phyloP scores from a whole-genome alignment of 2,888 invertebrate species.

The Ommatoiulus sabulosus region DNA sequence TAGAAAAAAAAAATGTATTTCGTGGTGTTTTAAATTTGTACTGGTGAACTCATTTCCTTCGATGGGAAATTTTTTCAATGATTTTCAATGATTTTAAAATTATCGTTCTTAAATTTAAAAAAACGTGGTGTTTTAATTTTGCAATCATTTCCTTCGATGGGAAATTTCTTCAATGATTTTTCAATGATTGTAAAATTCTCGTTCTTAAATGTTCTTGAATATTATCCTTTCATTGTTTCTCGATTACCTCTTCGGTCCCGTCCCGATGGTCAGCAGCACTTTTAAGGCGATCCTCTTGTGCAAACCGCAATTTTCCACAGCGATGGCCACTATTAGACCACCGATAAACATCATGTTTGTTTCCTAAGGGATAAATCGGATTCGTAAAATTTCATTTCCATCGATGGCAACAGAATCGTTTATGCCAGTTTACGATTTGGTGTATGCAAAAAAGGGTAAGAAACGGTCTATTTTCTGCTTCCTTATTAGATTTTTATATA shows the following conservation, averaged over 20 bases:
- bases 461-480: no score
- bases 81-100: no score
- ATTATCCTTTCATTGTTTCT: not conserved
- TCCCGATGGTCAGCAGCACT: conserved; percentile 58
- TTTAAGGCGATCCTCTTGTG: conserved; percentile 59
- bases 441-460: no score
- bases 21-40: not conserved
- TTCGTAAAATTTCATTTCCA: not conserved
- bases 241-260: conserved; percentile 59
- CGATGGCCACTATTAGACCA: conserved; percentile 60
- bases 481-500: no score
- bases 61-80: no score
- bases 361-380: conserved; percentile 39
- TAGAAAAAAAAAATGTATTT: conserved; percentile 53
- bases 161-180: no score
- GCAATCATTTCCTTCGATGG: no score
- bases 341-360: conserved; percentile 61
- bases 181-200: not conserved
- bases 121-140: no score
- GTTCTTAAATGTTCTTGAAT: not conserved
- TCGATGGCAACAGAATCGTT: no score
- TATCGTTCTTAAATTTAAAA: not conserved
- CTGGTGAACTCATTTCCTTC: not conserved
- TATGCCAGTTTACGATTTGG: no score
- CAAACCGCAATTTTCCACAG: conserved; percentile 59